phyloP scores from a whole-genome alignment of 2,888 invertebrate genomes.

The Chrysotoxum bicinctum region DNA sequence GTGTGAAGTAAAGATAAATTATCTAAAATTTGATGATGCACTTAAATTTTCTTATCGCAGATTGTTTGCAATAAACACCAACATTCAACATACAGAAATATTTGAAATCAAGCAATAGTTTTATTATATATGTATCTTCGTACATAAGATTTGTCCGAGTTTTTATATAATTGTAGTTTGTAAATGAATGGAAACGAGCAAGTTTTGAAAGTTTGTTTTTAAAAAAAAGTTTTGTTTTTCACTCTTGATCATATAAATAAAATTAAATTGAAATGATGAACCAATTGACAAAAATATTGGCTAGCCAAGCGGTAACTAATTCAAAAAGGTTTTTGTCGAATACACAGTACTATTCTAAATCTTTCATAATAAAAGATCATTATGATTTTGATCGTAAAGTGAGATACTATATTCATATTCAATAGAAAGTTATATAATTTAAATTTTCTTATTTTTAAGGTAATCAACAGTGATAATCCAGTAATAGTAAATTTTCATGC shows the following conservation, averaged over 20 bases:
- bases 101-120: too few relatives aligned
- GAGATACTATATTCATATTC: constrained; percentile 61
- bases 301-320: constrained; percentile 70
- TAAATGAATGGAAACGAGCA: too few relatives aligned
- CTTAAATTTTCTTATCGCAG: too few relatives aligned
- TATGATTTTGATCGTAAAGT: constrained; percentile 90
- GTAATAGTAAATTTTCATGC: constrained; percentile 96
- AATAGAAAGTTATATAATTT: neutral
- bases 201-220: neutral
- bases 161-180: too few relatives aligned
- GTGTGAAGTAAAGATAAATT: too few relatives aligned
- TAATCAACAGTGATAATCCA: constrained; percentile 91
- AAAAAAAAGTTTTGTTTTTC: neutral
- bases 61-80: too few relatives aligned
- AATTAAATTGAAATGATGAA: constrained; percentile 11
- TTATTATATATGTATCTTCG: too few relatives aligned
- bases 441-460: constrained; percentile 79
- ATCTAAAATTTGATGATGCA: too few relatives aligned
- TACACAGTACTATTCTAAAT: constrained; percentile 76
- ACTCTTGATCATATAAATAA: neutral
- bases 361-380: constrained; percentile 86
- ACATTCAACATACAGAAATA: too few relatives aligned
- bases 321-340: constrained; percentile 78
- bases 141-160: too few relatives aligned
- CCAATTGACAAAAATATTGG: constrained; percentile 5